phyloP scores from a whole-genome alignment of 2,797 vertebrate species.

The Rallus crepitans region DNA sequence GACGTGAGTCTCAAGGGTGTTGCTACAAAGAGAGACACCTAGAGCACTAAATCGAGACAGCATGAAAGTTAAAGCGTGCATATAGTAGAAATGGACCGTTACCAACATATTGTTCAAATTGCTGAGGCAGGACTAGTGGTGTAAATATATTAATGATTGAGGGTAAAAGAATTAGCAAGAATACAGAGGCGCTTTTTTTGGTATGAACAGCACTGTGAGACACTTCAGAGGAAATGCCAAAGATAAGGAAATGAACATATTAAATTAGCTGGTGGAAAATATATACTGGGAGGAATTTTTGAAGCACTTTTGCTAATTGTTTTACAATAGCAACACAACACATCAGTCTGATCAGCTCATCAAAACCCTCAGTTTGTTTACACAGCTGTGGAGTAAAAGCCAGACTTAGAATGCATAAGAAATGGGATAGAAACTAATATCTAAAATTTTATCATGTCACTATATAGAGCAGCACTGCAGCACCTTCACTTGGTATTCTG shows the following conservation, averaged over 20 bases:
- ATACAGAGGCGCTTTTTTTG: neutral
- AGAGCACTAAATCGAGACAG: neutral
- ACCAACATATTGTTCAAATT: neutral
- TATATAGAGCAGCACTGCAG: neutral
- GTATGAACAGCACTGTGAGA: neutral
- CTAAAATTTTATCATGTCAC: neutral
- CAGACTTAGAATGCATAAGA: neutral
- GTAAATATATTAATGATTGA: neutral
- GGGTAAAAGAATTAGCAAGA: neutral
- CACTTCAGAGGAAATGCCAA: neutral
- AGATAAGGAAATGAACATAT: neutral
- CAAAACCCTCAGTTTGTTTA: neutral
- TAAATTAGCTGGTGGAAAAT: neutral
- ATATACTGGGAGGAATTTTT: neutral
- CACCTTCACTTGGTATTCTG: neutral
- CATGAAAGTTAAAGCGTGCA: neutral
- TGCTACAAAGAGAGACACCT: neutral
- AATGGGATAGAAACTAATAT: neutral
- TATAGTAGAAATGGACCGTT: neutral
- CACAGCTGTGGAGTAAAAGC: neutral
- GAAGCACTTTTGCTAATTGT: neutral
- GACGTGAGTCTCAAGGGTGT: neutral
- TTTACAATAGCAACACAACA: neutral
- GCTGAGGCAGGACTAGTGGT: neutral
- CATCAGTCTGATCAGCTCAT: neutral